Percentiles rank a stretch among this genome's conserved stretches.
Conservation (phyloP, 2,888 invertebrate species). For the Capitulum mitella region DNA sequence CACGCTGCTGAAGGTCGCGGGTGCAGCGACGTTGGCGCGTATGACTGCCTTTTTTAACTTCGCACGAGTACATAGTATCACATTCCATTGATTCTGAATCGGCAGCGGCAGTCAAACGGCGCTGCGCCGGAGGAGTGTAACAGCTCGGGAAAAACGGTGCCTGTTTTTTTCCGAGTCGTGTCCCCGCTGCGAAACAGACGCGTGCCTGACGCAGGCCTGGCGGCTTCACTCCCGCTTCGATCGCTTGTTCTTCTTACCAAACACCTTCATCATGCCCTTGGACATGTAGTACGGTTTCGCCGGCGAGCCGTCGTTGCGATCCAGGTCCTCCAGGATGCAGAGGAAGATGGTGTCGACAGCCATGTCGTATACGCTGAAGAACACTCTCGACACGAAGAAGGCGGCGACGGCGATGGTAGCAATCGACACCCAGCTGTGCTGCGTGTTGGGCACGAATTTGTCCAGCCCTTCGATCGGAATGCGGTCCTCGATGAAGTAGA, state of each 20-base stretch:
- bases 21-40: too few species aligned
- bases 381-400: conserved; percentile 76
- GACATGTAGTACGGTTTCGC: conserved; percentile 92
- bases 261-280: conserved; percentile 76
- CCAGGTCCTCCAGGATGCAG: conserved; percentile 85
- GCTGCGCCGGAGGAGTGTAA: too few species aligned
- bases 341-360: conserved; percentile 94
- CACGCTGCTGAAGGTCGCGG: too few species aligned
- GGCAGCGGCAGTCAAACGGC: too few species aligned
- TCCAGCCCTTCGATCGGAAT: not conserved
- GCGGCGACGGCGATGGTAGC: conserved; percentile 71
- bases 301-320: conserved; percentile 83
- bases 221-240: not conserved
- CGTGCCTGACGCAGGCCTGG: not conserved
- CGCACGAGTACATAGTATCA: too few species aligned
- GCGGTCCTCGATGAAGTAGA: conserved; percentile 58
- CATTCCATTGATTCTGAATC: too few species aligned
- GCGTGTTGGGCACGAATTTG: conserved; percentile 48
- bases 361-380: conserved; percentile 92
- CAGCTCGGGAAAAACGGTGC: too few species aligned
- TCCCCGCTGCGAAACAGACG: too few species aligned
- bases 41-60: too few species aligned
- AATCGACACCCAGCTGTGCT: conserved; percentile 76
- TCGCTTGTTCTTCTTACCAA: conserved; percentile 49
- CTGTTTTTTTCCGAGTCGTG: too few species aligned